These are phyloP conservation scores for Glaucidium brasilianum DNA, from an alignment of 2,113 vertebrate species.

Conservation along the genomic window DNA sequence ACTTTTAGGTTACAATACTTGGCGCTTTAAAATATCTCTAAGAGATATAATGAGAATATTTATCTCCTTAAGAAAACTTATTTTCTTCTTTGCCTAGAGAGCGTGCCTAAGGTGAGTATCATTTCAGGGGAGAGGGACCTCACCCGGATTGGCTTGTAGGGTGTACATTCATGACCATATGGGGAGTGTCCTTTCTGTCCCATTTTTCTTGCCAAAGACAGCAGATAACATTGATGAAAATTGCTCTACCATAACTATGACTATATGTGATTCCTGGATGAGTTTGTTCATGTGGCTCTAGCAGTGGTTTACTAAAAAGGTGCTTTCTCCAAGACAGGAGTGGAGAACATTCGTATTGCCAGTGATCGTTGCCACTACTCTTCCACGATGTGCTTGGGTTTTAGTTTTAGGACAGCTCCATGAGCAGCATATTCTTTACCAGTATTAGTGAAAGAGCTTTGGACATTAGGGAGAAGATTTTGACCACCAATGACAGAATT, in stretches of 20 bases:
- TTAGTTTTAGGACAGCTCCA: not conserved
- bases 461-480: not conserved
- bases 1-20: not conserved
- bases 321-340: not conserved
- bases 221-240: not conserved
- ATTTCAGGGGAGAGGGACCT: not conserved
- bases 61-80: not conserved
- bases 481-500: not conserved
- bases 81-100: not conserved
- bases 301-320: not conserved
- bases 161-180: not conserved
- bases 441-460: not conserved
- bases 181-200: not conserved
- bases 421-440: not conserved
- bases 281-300: not conserved
- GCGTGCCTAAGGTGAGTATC: not conserved
- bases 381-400: rapidly evolving
- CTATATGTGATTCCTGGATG: not conserved
- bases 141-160: not conserved
- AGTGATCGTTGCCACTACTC: not conserved
- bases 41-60: not conserved
- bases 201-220: not conserved
- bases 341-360: not conserved
- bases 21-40: not conserved
- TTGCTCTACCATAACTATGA: not conserved